Conservation (phyloP, 2,113 vertebrate genomes). For the Thermophis baileyi region DNA sequence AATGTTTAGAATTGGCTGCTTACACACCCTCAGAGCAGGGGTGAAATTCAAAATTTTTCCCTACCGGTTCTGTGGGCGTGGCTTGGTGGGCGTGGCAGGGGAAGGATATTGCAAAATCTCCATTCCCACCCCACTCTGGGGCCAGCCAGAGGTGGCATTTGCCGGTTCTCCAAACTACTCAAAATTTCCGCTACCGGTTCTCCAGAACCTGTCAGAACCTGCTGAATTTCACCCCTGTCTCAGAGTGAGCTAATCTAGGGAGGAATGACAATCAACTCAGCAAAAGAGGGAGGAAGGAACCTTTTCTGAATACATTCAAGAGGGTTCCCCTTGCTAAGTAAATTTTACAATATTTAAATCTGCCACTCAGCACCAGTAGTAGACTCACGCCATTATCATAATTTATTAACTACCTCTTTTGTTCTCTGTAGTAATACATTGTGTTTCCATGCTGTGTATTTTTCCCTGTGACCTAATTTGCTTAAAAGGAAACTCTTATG, state of each 20-base stretch:
- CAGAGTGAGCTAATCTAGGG: conserved; percentile 40
- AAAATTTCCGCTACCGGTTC: too few relatives aligned
- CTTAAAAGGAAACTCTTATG: conserved; percentile 80
- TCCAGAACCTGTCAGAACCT: too few relatives aligned
- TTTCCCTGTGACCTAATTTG: conserved; percentile 77
- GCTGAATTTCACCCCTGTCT: too few relatives aligned
- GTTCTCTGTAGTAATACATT: conserved; percentile 73
- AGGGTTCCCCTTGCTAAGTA: conserved; percentile 52
- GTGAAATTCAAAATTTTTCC: too few relatives aligned
- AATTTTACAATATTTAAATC: conserved; percentile 70
- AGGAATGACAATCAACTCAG: conserved; percentile 41
- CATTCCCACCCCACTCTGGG: too few relatives aligned
- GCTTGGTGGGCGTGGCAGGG: too few relatives aligned
- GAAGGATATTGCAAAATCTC: too few relatives aligned
- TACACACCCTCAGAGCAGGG: conserved; percentile 41
- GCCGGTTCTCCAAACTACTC: too few relatives aligned
- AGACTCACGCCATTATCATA: conserved; percentile 75
- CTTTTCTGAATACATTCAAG: conserved; percentile 55
- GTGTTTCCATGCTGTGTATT: conserved; percentile 71
- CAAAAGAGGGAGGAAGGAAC: conserved; percentile 38
- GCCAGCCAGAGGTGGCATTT: too few relatives aligned
- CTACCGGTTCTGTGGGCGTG: too few relatives aligned
- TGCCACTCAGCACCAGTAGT: conserved; percentile 64
- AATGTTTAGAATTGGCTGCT: conserved; percentile 48
- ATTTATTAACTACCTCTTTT: conserved; percentile 82